These are phyloP conservation scores for Paraescarpia echinospica DNA, from an alignment of 1,140 invertebrate genomes.

Conservation along the genomic window DNA sequence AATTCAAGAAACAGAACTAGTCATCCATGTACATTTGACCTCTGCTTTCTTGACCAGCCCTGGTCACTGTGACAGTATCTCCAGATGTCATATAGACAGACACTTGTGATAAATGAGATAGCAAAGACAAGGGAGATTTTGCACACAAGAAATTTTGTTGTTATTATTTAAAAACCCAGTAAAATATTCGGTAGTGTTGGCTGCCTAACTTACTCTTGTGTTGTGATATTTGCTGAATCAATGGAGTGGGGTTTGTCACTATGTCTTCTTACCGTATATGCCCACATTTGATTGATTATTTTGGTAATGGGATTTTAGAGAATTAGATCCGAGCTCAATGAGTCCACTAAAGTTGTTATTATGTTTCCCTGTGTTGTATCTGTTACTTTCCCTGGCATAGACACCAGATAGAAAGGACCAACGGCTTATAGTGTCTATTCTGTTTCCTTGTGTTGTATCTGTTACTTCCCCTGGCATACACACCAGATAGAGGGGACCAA, in stretches of 20 bases:
- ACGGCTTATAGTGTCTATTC: too few relatives aligned
- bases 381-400: too few relatives aligned
- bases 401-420: too few relatives aligned
- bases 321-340: too few relatives aligned
- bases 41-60: neutral
- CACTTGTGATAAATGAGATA: neutral
- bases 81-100: neutral
- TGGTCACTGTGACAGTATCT: neutral
- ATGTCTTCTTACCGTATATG: too few relatives aligned
- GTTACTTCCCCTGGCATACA: too few relatives aligned
- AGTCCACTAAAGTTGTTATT: too few relatives aligned
- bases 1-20: constrained; percentile 46
- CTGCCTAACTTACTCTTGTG: neutral
- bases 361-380: too few relatives aligned
- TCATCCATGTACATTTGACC: constrained; percentile 2
- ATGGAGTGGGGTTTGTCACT: neutral
- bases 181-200: neutral
- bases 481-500: too few relatives aligned
- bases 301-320: too few relatives aligned
- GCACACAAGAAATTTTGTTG: neutral
- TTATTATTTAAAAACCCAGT: neutral
- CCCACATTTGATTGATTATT: too few relatives aligned
- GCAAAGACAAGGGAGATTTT: neutral
- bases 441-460: too few relatives aligned
- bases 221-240: neutral